Conservation (phyloP, 1,140 invertebrate species). For the Drosophila quadrilineata region DNA sequence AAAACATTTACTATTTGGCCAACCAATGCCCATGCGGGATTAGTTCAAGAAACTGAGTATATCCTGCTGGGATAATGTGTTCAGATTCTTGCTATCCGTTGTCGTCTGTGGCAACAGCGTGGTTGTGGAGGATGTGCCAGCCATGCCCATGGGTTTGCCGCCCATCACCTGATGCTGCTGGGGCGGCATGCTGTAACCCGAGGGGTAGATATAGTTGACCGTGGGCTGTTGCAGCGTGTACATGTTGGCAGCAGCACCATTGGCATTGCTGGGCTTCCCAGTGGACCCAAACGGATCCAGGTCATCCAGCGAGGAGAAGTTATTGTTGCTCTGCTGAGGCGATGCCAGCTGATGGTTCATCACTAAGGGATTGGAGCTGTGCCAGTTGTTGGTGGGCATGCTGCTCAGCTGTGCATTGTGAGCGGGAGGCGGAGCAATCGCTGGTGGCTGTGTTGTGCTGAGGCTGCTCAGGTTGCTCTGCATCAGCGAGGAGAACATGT, state of each 20-base stretch:
- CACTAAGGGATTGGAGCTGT: constrained; percentile 72
- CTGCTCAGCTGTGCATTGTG: constrained; percentile 14
- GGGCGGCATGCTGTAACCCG: constrained; percentile 40
- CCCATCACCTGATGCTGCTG: constrained; percentile 45
- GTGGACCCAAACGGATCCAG: constrained; percentile 61
- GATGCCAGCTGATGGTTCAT: constrained; percentile 74
- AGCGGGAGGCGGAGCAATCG: constrained; percentile 28
- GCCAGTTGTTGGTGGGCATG: constrained; percentile 52
- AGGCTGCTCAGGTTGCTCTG: constrained; percentile 62
- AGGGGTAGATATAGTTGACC: constrained; percentile 74
- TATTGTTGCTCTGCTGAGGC: constrained; percentile 67
- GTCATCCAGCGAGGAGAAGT: constrained; percentile 68
- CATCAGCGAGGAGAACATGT: constrained; percentile 70
- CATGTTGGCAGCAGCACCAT: constrained; percentile 65
- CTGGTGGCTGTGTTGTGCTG: constrained; percentile 3
- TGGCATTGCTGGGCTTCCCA: constrained; percentile 44
- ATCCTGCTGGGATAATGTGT: constrained; percentile 73
- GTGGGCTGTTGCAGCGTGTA: constrained; percentile 67
- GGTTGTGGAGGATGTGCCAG: constrained; percentile 7
- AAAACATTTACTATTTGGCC: constrained; percentile 46
- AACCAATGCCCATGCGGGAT: constrained; percentile 27
- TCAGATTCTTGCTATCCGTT: constrained; percentile 69
- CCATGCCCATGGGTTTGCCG: constrained; percentile 36
- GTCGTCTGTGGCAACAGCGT: constrained; percentile 21
- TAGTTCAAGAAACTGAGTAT: constrained; percentile 79